Conservation (phyloP, 2,113 vertebrate genomes). For the Catharus minimus region DNA sequence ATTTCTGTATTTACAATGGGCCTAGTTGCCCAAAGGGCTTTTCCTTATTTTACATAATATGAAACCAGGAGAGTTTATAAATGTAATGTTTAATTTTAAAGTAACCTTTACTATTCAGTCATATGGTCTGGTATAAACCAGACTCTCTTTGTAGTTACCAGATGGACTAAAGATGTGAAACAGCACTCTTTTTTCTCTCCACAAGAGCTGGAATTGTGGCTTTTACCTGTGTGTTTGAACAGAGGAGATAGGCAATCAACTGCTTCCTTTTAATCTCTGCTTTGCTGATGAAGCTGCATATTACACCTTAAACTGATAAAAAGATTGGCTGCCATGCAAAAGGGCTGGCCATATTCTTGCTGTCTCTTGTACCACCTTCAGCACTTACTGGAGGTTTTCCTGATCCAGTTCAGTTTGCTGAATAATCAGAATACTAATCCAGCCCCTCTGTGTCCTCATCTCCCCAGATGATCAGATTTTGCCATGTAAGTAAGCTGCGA, state of each 20-base stretch:
- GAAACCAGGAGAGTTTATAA: neutral
- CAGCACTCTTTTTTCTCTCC: neutral
- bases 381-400: neutral
- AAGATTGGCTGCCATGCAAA: neutral
- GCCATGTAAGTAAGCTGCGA: neutral
- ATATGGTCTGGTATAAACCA: neutral
- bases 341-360: neutral
- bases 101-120: neutral
- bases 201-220: neutral
- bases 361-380: neutral
- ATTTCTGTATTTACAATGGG: neutral
- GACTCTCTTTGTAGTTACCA: neutral
- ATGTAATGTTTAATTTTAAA: neutral
- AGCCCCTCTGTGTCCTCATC: neutral
- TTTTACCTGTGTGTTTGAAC: neutral
- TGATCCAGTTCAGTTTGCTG: neutral
- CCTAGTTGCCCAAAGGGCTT: neutral
- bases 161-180: neutral
- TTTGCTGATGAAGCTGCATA: neutral
- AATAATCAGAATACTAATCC: neutral
- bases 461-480: neutral
- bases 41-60: neutral
- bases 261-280: neutral
- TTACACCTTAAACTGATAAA: neutral
- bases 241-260: neutral